Evolutionary conservation across 2,113 vertebrate genomes (phyloP), one percentile per base, ranked within the genome.

Genomic region (Antechinus flavipes): DNA sequence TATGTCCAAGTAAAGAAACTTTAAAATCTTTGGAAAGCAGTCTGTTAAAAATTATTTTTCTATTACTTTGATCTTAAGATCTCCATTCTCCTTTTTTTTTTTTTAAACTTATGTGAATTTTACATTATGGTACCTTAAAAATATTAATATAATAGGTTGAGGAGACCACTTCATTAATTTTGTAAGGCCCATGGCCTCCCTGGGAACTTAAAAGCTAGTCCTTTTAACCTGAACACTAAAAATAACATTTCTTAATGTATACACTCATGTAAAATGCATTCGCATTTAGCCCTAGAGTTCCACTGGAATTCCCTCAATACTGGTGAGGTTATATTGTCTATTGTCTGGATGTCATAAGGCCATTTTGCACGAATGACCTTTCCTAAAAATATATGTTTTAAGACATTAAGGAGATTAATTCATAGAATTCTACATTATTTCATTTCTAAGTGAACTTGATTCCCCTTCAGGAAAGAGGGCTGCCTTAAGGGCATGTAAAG

Each of bases 361-460:
- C 35, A 42, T 89, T 53, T 58, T 56, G 0, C 19, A 0, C 11
- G n/a, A 4, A 35, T 0, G 26, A 42, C 56, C n/a, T 10, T 96
- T 97, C 24, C 30, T 90, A 26, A 92, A 90, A 89, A 96, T 27
- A 8, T 58, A 56, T 92, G 94, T 94, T 90, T 94, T 0, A 94
- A 96, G 50, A 90, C 27, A 68, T 25, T 56, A 25, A 92, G 23
- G n/a, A 5, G 42, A 35, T 90, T 95, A 90, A 26, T 19, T 26
- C 68, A 23, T 23, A 84, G 68, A 84, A 84, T 7, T 84, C 35
- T 22, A 84, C 61, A 42, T 84, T 84, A 84, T 84, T 42, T 42
- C 68, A 42, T 84, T 84, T 84, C 68, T 84, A 42, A 84, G 42
- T 84, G n/a, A 84, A 42, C 35, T 42, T 84, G 7, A 58, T 42